Conservation (phyloP, 2,888 invertebrate species). For the Drosophila nr. perissopoda region DNA sequence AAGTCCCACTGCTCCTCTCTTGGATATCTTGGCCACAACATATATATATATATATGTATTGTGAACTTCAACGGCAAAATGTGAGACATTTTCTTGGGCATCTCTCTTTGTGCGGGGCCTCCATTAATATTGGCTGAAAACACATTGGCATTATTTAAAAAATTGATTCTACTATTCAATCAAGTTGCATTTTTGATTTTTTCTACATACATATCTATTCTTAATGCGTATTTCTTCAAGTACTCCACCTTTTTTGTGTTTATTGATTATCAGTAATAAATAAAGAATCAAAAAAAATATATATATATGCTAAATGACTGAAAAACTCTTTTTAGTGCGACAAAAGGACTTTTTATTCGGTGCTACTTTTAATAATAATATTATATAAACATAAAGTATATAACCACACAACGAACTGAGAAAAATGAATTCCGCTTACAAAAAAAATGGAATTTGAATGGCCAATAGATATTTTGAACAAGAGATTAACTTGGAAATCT, state of each 20-base stretch:
- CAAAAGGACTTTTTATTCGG: not conserved
- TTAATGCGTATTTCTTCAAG: not conserved
- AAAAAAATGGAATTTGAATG: not conserved
- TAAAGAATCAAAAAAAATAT: not conserved
- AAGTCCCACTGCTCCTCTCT: conserved; percentile 15
- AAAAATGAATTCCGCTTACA: not conserved
- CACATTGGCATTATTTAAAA: not conserved
- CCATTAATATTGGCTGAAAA: not conserved
- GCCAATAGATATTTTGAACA: not conserved
- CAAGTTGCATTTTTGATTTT: not conserved
- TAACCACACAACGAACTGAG: not conserved
- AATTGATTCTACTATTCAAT: not conserved
- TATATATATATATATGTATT: conserved; percentile 27
- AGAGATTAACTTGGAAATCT: not conserved
- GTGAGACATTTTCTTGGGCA: conserved; percentile 7
- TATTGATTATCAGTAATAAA: not conserved
- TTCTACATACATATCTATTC: not conserved
- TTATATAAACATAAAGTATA: not conserved
- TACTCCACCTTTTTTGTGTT: not conserved
- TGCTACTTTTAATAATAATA: not conserved
- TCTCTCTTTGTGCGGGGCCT: not conserved
- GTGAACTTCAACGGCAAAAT: conserved; percentile 42
- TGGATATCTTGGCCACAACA: conserved; percentile 37
- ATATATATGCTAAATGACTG: not conserved
- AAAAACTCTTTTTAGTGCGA: not conserved